Percentiles rank a stretch among this genome's conserved stretches.
phyloP scores from a whole-genome alignment of 2,888 invertebrate genomes.

The Nephrocerus scutellatus region DNA sequence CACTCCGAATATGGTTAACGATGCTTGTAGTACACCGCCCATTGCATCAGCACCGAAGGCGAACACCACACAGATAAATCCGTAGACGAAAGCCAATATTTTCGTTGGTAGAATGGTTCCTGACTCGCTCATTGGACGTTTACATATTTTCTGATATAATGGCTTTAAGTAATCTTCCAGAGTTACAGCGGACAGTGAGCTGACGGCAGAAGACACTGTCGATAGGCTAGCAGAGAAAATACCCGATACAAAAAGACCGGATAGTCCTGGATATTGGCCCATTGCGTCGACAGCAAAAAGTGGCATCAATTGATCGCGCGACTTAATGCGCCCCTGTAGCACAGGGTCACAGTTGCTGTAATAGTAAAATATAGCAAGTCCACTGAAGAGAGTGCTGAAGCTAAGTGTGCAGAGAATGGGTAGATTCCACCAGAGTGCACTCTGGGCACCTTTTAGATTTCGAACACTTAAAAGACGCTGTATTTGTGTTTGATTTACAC shows the following conservation, averaged over 20 bases:
- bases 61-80: conserved; percentile 67
- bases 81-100: conserved; percentile 64
- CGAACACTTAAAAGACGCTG: conserved; percentile 67
- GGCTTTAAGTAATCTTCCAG: conserved; percentile 77
- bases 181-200: conserved; percentile 84
- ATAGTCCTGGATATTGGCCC: conserved; percentile 66
- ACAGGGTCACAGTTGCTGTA: conserved; percentile 79
- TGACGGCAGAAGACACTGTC: conserved; percentile 84
- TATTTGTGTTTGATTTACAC: conserved; percentile 80
- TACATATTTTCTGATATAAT: conserved; percentile 46
- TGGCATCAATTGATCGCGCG: conserved; percentile 73
- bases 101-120: conserved; percentile 56
- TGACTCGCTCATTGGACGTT: conserved; percentile 45
- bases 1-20: conserved; percentile 78
- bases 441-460: conserved; percentile 63
- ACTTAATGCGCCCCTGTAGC: conserved; percentile 53
- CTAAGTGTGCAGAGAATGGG: conserved; percentile 70
- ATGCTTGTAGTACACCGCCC: conserved; percentile 76
- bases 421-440: conserved; percentile 72
- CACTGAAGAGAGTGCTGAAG: conserved; percentile 66
- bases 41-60: conserved; percentile 77
- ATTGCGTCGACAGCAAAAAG: conserved; percentile 70
- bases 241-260: conserved; percentile 85
- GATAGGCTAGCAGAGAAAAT: conserved; percentile 88
- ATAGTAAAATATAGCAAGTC: conserved; percentile 76